Evolutionary conservation across 35 echinoderm and acorn worm genomes (phyloP).

Genomic region (Ptychodera flava): DNA sequence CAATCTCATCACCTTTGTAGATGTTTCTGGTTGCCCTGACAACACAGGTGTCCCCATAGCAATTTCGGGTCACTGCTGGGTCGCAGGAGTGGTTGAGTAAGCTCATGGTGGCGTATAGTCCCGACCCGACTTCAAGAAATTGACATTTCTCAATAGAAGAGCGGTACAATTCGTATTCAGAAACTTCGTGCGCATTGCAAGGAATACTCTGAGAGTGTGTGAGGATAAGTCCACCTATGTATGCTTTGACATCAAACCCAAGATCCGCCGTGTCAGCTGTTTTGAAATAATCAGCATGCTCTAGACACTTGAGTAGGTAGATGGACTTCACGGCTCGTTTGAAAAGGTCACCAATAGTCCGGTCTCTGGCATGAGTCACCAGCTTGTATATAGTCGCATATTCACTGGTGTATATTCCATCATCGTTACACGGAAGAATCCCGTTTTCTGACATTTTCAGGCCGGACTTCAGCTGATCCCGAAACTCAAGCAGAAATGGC

Average conservation of each 20-base stretch:
- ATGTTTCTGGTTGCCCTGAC: background rate
- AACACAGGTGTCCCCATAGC: background rate
- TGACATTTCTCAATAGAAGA: background rate
- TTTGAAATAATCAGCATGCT: background rate
- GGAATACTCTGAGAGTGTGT: background rate
- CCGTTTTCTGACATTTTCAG: background rate
- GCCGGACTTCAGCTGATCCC: background rate
- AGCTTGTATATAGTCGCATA: background rate
- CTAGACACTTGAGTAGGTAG: background rate
- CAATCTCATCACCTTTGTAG: background rate
- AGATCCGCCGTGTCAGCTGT: background rate
- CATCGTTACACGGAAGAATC: background rate
- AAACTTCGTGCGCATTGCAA: background rate
- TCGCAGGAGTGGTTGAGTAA: background rate
- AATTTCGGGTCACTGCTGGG: background rate
- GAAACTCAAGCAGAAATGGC: background rate
- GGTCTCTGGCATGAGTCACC: background rate
- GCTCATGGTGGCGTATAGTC: background rate
- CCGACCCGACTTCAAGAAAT: background rate
- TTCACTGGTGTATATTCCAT: background rate
- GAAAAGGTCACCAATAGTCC: background rate
- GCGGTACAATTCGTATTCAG: background rate
- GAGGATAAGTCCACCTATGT: background rate
- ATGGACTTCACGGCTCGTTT: background rate
- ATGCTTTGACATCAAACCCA: background rate